Conservation (phyloP, 2,888 invertebrate genomes). For the Calephelis perditalis region DNA sequence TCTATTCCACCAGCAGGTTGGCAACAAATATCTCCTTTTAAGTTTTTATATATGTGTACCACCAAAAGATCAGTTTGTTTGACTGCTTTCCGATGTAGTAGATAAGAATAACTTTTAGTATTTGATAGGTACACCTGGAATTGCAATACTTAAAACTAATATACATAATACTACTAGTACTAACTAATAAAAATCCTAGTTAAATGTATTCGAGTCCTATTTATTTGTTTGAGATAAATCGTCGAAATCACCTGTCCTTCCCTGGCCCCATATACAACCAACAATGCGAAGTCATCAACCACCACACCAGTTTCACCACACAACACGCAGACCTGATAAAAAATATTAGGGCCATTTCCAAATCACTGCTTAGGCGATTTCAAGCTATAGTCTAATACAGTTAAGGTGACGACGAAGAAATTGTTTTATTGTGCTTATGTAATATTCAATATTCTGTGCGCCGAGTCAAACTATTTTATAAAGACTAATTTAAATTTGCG, state of each 20-base stretch:
- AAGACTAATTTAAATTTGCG: constrained; percentile 17
- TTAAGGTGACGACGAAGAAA: constrained; percentile 14
- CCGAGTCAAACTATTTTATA: constrained; percentile 19
- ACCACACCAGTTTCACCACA: neutral
- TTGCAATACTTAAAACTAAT: too few species aligned
- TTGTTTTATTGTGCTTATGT: constrained; percentile 16
- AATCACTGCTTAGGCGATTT: constrained; percentile 12
- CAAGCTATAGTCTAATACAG: constrained; percentile 13
- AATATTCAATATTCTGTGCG: constrained; percentile 17
- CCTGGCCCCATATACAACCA: neutral
- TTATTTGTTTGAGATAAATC: neutral
- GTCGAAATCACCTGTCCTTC: neutral
- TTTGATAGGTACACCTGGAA: too few species aligned
- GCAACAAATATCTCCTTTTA: too few species aligned
- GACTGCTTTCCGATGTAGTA: too few species aligned
- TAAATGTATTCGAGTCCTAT: too few species aligned
- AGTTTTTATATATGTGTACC: too few species aligned
- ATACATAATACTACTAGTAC: too few species aligned
- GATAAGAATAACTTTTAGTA: too few species aligned
- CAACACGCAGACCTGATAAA: constrained; percentile 5
- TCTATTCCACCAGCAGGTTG: too few species aligned
- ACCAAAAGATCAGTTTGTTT: too few species aligned
- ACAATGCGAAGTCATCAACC: constrained; percentile 11
- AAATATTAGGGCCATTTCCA: constrained; percentile 8
- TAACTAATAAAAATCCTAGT: too few species aligned